Evolutionary conservation across 2,888 invertebrate genomes (phyloP).

Genomic region (Seira musarum): DNA sequence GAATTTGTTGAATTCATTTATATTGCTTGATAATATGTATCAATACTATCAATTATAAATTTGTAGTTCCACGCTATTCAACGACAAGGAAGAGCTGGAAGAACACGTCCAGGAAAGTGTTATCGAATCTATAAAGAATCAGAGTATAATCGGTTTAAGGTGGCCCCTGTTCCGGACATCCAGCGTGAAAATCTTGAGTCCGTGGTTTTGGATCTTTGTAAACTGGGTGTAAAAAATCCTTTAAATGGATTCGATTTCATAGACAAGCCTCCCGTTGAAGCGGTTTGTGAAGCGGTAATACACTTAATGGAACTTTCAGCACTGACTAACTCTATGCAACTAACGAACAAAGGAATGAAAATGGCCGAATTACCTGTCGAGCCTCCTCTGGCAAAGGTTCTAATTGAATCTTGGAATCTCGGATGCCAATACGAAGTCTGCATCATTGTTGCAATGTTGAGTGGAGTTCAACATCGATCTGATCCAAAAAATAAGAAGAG

Average conservation of each 20-base stretch:
- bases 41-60: too few species aligned
- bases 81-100: slow-evolving; percentile 72
- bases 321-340: slow-evolving; percentile 75
- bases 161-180: slow-evolving; percentile 71
- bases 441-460: slow-evolving; percentile 98
- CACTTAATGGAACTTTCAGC: slow-evolving; percentile 97
- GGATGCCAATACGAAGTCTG: slow-evolving; percentile 98
- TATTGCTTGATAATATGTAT: slow-evolving; percentile 97
- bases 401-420: slow-evolving; percentile 98
- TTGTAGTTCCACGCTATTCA: slow-evolving; percentile 73
- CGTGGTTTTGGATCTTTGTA: slow-evolving; percentile 83
- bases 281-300: slow-evolving; percentile 96
- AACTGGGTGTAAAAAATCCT: slow-evolving; percentile 98
- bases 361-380: slow-evolving; percentile 99
- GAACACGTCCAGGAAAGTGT: slow-evolving; percentile 72
- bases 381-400: slow-evolving; percentile 97
- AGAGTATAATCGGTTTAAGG: slow-evolving; percentile 70
- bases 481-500: slow-evolving; percentile 95
- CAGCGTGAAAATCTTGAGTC: slow-evolving; percentile 80
- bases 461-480: slow-evolving; percentile 80
- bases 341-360: slow-evolving; percentile 85
- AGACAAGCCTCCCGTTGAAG: slow-evolving; percentile 99
- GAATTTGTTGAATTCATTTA: slow-evolving; percentile 95
- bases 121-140: slow-evolving; percentile 71
- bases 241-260: slow-evolving; percentile 99